Percentiles rank a stretch among this genome's conserved stretches.
phyloP scores from a whole-genome alignment of 1,140 invertebrate genomes.

The Cepaea nemoralis region DNA sequence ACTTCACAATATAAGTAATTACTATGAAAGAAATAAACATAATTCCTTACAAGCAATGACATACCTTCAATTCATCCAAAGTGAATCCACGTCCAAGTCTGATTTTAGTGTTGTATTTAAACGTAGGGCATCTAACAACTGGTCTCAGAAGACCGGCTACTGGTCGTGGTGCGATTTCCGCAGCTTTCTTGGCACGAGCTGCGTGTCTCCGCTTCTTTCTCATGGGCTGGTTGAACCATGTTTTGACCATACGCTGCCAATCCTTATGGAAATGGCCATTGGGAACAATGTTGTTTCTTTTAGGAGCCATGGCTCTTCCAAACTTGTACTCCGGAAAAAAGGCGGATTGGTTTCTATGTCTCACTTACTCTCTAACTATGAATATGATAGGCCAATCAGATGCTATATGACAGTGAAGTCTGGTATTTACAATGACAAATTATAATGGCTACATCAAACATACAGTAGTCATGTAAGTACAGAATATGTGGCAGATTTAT shows the following conservation, averaged over 20 bases:
- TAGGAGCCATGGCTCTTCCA: neutral
- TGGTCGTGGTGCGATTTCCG: conserved; percentile 90
- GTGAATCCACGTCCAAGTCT: conserved; percentile 96
- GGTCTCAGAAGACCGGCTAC: conserved; percentile 88
- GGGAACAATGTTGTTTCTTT: neutral
- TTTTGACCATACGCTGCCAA: conserved; percentile 90
- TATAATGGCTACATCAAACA: no score
- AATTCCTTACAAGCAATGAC: no score
- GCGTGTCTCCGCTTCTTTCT: conserved; percentile 89
- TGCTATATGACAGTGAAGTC: no score
- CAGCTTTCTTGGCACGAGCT: conserved; percentile 92
- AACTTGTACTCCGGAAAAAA: no score
- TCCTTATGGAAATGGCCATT: conserved; percentile 91
- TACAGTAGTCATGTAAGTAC: no score
- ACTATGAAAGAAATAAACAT: no score
- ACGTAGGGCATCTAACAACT: conserved; percentile 92
- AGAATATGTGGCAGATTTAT: no score
- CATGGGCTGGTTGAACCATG: conserved; percentile 99
- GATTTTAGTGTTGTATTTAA: conserved; percentile 84
- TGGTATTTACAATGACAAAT: no score
- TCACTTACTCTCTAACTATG: no score
- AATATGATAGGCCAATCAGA: no score
- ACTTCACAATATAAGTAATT: no score
- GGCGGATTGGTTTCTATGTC: no score
- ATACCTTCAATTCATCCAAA: conserved; percentile 89